Base-by-base conservation (phyloP, 2,113 vertebrate genomes). In the Saguinus imperator region DNA sequence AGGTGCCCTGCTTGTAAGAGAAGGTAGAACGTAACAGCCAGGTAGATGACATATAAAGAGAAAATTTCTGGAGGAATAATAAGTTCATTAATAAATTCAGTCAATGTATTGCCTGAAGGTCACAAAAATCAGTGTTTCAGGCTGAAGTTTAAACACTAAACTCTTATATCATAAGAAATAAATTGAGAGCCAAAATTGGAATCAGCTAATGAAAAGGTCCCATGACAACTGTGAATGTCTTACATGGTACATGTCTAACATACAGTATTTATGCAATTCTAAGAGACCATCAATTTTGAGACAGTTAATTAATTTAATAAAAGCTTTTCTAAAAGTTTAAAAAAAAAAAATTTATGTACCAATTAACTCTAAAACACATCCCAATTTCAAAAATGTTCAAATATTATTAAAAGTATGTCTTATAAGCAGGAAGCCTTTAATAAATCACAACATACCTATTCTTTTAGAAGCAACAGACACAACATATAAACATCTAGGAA, bases 401-500 rank as follows among this genome's bases (percentile, higher is more conserved):
- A 84, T 75, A 92, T 55, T 14, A 58, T 75, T 79, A 91, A 84
- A 64, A 29, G 45, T 37, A 2, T 68, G 18, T 75, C 64, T 73
- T 40, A 57, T 45, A 86, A 93, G 61, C 23, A 96, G 35, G 29
- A 87, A 83, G 72, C 14, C 87, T 50, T 58, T 40, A 66, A 84
- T 91, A 96, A 94, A 96, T 89, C 68, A 95, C 85, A 94, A 95
- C 29, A 70, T 8, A 81, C 6, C 50, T 27, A 48, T 52, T 90
- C 52, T 86, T 95, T 93, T 57, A 92, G 48, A 86, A 35, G 50
- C 6, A 89, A 82, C 7, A 94, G 40, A 94, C 37, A 89, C 0
- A 72, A 68, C 76, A 96, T 66, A 97, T 79, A 97, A 87, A 98
- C 82, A 97, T 40, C 64, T 89, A 97, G 96, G 43, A 94, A 87